Evolutionary conservation across 2,888 invertebrate species (phyloP).

Genomic region (Nymphalis c-album): DNA sequence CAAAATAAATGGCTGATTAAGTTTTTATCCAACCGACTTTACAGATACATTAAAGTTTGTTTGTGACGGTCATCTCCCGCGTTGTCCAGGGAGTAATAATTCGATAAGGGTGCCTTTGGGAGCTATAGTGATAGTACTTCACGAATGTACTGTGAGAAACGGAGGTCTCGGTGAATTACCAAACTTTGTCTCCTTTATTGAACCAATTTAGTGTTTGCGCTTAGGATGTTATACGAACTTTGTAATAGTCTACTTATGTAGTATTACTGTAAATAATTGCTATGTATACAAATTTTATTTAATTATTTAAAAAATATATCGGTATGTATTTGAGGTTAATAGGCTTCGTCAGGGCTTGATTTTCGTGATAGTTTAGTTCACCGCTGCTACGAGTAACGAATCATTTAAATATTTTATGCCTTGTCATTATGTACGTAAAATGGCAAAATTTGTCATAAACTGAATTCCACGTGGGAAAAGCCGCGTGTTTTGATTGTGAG

Average conservation of each 20-base stretch:
- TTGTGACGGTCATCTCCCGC: conserved; percentile 41
- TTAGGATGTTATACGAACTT: conserved; percentile 2
- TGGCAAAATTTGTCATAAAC: no score
- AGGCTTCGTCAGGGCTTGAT: no score
- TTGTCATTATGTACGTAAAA: no score
- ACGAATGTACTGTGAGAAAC: conserved; percentile 22
- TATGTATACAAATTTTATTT: no score
- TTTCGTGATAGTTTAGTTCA: no score
- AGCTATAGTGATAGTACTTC: conserved; percentile 32
- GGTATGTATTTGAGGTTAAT: no score
- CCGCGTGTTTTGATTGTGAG: no score
- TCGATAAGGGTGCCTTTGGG: conserved; percentile 52
- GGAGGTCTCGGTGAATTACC: conserved; percentile 31
- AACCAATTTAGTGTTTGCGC: conserved; percentile 31
- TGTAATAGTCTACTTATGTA: not conserved
- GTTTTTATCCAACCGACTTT: conserved; percentile 12
- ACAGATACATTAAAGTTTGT: conserved; percentile 42
- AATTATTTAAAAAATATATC: no score
- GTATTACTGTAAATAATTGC: not conserved
- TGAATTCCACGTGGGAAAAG: no score
- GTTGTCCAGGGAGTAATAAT: conserved; percentile 47
- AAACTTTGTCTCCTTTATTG: conserved; percentile 36
- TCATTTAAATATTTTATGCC: no score
- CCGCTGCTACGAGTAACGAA: no score
- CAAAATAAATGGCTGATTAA: not conserved